Conservation (phyloP, 2,888 invertebrate species). For the Leistus spinibarbis region DNA sequence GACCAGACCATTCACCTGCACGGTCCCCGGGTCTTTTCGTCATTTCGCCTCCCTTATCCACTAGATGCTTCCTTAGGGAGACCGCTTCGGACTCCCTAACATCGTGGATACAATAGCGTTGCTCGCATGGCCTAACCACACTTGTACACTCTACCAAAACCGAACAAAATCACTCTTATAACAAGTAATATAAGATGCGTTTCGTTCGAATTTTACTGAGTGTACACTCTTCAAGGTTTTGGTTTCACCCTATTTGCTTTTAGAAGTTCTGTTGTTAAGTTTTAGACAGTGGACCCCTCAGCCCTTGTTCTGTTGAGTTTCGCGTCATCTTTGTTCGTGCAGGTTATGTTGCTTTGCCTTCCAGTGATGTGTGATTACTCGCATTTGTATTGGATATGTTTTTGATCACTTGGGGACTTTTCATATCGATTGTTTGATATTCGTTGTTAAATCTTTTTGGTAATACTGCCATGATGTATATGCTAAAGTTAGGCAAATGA, state of each 20-base stretch:
- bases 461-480: too few species aligned
- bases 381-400: background rate
- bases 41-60: background rate
- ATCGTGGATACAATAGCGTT: background rate
- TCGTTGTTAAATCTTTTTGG: too few species aligned
- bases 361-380: background rate
- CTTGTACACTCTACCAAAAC: background rate
- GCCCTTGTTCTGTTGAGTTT: background rate
- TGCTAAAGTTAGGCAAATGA: too few species aligned
- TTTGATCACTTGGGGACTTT: too few species aligned
- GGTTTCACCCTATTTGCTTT: background rate
- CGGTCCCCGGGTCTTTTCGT: background rate
- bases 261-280: background rate
- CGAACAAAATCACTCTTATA: background rate
- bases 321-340: too few species aligned
- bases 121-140: background rate
- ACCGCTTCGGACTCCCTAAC: background rate
- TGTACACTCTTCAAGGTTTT: background rate
- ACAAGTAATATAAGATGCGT: background rate
- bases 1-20: background rate
- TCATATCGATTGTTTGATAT: too few species aligned
- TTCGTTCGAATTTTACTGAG: background rate
- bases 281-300: background rate
- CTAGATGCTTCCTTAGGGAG: background rate
- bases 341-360: background rate